Conservation (phyloP, 2,113 vertebrate species). For the Pterocles burchelli region DNA sequence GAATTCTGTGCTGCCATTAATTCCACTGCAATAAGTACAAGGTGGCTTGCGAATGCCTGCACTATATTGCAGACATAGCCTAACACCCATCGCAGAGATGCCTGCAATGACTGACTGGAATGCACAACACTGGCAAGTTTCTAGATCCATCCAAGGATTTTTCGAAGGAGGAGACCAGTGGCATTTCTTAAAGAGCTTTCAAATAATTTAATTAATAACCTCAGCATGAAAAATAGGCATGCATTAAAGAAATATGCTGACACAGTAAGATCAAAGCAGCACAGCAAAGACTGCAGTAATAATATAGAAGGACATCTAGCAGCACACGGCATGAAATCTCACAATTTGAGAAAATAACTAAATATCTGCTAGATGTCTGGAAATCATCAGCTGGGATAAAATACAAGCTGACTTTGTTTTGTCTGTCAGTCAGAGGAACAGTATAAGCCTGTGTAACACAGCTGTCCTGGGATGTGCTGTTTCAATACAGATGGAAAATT, state of each 20-base stretch:
- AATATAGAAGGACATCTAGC: background rate
- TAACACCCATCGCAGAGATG: background rate
- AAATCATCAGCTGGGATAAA: background rate
- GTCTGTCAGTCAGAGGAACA: background rate
- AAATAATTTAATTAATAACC: background rate
- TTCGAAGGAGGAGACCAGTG: background rate
- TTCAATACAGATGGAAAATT: background rate
- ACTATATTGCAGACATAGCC: background rate
- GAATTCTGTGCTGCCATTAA: background rate
- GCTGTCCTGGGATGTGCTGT: no score
- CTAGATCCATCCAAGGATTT: background rate
- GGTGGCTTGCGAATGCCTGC: background rate
- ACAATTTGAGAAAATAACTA: background rate
- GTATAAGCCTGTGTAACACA: background rate
- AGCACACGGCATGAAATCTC: background rate
- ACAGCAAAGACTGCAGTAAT: background rate
- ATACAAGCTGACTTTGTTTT: background rate
- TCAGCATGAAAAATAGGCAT: background rate
- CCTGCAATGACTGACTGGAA: background rate
- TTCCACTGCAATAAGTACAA: background rate
- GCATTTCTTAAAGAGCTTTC: background rate
- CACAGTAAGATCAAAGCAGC: background rate
- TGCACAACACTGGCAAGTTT: accelerated
- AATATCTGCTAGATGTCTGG: background rate
- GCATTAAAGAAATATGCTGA: background rate